Evolutionary conservation across 2,888 invertebrate species (phyloP), one percentile per base, ranked within the genome.

Genomic region (Parnassius mnemosyne): DNA sequence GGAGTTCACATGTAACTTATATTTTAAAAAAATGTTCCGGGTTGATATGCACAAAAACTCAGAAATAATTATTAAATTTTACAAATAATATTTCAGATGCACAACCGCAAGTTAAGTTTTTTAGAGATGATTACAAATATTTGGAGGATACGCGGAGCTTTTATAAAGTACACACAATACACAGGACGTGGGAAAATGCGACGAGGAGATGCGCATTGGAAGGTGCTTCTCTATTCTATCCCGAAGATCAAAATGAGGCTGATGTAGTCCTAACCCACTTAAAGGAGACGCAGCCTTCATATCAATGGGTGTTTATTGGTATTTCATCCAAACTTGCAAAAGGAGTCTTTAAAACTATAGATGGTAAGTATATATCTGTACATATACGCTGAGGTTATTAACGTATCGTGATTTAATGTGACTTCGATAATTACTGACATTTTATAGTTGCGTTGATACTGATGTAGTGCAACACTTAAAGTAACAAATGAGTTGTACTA

Each of bases 161-260:
- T 61, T 89, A 87, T 70, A 89, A 89, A 71, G 73, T 87, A 34
- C 84, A 87, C 57, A 83, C 82, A 0, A 54, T 80, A 16, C 75
- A 74, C 3, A 78, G 73, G 62, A 71, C 69, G 9, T 89, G 86
- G 86, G 51, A 69, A 7, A 78, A 81, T 0, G 87, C 86, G 0
- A 81, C 79, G 65, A 71, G 65, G 3, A 68, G 65, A n/a, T 89
- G 88, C 63, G 73, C 71, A 0, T 44, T 71, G 34, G 87, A 88
- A 70, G 87, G 87, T 0, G 81, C 84, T 1, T 68, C 65, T 9
- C 65, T 89, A 1, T 86, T 83, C 66, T 84, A 83, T 43, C 83
- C 89, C 2, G 77, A 79, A 12, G 74, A 84, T 56, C 65, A 76
- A 0, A 65, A 65, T 0, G 89, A 89, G 59, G 80, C 77, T 0